Evolutionary conservation across 2,113 vertebrate species (phyloP), one percentile per base, ranked within the genome.

Genomic region (Dascyllus trimaculatus): DNA sequence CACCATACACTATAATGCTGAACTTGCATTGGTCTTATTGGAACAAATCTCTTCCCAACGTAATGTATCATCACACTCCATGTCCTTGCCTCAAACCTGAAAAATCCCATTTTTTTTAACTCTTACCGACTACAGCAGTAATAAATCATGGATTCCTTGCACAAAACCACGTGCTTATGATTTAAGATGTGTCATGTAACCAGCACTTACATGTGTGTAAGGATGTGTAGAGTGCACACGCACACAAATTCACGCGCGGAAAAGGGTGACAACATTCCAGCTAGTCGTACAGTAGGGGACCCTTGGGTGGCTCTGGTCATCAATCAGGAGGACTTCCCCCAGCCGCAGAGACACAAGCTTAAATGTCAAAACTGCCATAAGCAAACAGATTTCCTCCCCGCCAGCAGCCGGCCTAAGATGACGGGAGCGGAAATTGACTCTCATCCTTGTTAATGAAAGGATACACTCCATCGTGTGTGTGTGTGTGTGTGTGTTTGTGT

Each of bases 371-470:
- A 57, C 24, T 35, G 52, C 78, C 48, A 49, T 65, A 69, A 67
- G 69, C 15, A 46, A 87, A 82, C 87, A 89, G 81, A 75, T 85
- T 90, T 88, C 68, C 86, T 79, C 71, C 19, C 82, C 18, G 51
- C 69, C 79, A 53, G 87, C 63, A 5, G 43, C 46, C 24, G 38
- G 82, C 56, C 74, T 13, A 65, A 71, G 53, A 49, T 57, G 3
- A 64, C 60, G 25, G 79, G 80, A 85, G 78, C 74, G 77, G 82
- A 90, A 86, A 90, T 85, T 24, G 68, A 82, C 79, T 82, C 72
- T 84, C 71, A 49, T 85, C 71, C 71, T 89, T 77, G 81, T 90
- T 89, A 90, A 89, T 89, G 78, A 88, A 85, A 88, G 74, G 53
- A 82, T 60, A 64, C 57, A 25, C 80, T 59, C 5, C 11, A 14